Conservation (phyloP, 2,113 vertebrate genomes). For the Spea multiplicata region DNA sequence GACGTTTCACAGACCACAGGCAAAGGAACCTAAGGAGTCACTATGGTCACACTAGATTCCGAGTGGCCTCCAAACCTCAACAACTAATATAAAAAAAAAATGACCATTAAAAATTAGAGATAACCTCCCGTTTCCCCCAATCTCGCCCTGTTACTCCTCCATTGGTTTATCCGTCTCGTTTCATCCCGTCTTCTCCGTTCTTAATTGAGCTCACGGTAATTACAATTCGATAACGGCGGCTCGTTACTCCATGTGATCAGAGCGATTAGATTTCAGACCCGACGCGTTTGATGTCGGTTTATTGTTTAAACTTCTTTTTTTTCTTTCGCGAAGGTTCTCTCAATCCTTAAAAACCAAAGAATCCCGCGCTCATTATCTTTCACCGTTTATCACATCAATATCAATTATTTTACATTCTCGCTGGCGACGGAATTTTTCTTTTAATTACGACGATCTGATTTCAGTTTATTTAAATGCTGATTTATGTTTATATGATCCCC, state of each 20-base stretch:
- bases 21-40: too few species aligned
- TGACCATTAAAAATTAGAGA: neutral
- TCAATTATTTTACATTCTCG: slow-evolving; percentile 58
- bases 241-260: slow-evolving; percentile 64
- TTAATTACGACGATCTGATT: slow-evolving; percentile 64
- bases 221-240: slow-evolving; percentile 64
- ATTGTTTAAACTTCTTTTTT: slow-evolving; percentile 52
- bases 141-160: neutral
- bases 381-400: slow-evolving; percentile 56
- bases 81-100: neutral
- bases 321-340: too few species aligned
- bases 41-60: too few species aligned
- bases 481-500: slow-evolving; percentile 62
- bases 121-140: neutral
- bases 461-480: slow-evolving; percentile 65
- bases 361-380: neutral
- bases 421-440: slow-evolving; percentile 56
- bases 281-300: slow-evolving; percentile 56
- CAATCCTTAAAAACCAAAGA: too few species aligned
- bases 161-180: neutral
- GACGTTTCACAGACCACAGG: too few species aligned
- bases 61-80: too few species aligned
- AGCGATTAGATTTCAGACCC: slow-evolving; percentile 60
- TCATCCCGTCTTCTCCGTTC: slow-evolving; percentile 49
- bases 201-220: slow-evolving; percentile 71